These are phyloP conservation scores for Danaus chrysippus DNA, from an alignment of 2,888 invertebrate species.

Conservation along the genomic window DNA sequence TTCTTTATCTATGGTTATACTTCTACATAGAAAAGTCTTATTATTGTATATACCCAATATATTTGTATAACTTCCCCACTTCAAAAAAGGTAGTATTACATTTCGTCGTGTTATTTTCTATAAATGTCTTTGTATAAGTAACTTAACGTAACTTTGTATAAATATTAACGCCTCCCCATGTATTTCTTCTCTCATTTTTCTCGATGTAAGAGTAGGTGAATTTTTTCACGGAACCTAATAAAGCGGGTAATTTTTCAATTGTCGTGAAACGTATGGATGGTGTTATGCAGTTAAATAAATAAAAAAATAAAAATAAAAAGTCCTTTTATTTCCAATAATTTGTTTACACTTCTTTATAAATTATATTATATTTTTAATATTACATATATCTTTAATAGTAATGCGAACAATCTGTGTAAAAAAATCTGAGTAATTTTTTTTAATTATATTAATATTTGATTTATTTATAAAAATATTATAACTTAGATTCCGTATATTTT, in stretches of 20 bases:
- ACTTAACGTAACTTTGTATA: neutral
- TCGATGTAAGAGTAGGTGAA: conserved; percentile 61
- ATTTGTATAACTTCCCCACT: too few species aligned
- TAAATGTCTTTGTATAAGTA: neutral
- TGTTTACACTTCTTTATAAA: neutral
- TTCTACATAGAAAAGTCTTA: too few species aligned
- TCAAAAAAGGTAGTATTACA: too few species aligned
- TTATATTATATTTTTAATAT: neutral
- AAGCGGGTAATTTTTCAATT: conserved; percentile 77
- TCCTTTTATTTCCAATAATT: neutral
- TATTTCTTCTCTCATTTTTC: conserved; percentile 52
- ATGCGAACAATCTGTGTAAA: too few species aligned
- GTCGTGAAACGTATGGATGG: conserved; percentile 52
- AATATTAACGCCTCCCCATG: neutral
- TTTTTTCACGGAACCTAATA: conserved; percentile 70
- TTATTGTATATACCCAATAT: too few species aligned
- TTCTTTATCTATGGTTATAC: too few species aligned
- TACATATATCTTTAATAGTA: neutral
- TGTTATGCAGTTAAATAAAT: conserved; percentile 38
- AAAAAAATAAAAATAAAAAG: conserved; percentile 11
- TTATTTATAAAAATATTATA: too few species aligned
- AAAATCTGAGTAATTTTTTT: neutral
- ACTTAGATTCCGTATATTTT: too few species aligned
- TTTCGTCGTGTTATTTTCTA: too few species aligned
- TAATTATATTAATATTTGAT: too few species aligned